Conservation (phyloP, 2,797 vertebrate species). For the Girardinus metallicus region DNA sequence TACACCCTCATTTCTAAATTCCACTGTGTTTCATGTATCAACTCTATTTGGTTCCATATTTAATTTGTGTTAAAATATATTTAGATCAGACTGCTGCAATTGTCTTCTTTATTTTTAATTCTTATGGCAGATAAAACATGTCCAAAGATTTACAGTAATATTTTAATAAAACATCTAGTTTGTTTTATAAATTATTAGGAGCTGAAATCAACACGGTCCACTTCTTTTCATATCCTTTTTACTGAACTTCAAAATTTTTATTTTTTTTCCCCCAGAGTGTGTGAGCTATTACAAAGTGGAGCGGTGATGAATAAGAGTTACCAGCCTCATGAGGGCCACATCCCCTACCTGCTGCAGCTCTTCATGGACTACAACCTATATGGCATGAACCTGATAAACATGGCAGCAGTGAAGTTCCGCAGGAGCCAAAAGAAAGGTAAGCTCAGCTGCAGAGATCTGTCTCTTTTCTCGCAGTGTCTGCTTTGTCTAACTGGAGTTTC, state of each 20-base stretch:
- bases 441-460: background rate
- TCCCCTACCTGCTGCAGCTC: constrained; percentile 97
- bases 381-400: constrained; percentile 96
- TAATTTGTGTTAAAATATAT: background rate
- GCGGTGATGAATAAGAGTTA: constrained; percentile 98
- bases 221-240: background rate
- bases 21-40: background rate
- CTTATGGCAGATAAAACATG: background rate
- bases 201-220: background rate
- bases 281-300: constrained; percentile 96
- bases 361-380: constrained; percentile 99
- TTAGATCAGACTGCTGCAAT: background rate
- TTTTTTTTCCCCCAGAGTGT: constrained; percentile 84
- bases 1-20: background rate
- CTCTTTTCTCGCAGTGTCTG: background rate
- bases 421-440: constrained; percentile 86
- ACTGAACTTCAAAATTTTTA: background rate
- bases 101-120: background rate
- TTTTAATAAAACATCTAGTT: background rate
- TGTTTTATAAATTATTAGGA: background rate
- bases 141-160: background rate
- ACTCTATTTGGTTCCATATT: background rate
- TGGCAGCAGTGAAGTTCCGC: constrained; percentile 95
- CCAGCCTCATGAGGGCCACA: constrained; percentile 97
- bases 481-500: background rate